Percentiles rank a stretch among this genome's conserved stretches.
Evolutionary conservation across 2,797 vertebrate species (phyloP).

Genomic region (Anabas testudineus): DNA sequence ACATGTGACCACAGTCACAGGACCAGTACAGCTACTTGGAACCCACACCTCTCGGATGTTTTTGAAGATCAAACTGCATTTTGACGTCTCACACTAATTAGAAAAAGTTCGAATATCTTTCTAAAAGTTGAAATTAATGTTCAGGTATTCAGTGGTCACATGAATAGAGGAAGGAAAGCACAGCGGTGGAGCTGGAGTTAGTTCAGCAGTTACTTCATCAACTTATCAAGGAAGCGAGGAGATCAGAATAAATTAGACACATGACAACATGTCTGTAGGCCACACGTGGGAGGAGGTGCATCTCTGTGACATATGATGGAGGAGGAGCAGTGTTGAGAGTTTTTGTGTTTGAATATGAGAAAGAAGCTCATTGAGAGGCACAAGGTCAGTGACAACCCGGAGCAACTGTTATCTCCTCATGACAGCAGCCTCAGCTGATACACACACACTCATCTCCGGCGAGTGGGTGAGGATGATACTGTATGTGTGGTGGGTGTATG

Average conservation of each 20-base stretch:
- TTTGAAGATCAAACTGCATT: no score
- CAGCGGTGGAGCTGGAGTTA: no score
- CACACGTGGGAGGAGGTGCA: constrained; percentile 25
- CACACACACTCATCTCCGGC: not conserved
- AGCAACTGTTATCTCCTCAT: constrained; percentile 47
- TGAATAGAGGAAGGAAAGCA: no score
- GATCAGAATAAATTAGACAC: constrained; percentile 32
- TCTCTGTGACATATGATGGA: constrained; percentile 17
- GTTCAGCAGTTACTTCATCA: no score
- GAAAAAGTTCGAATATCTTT: no score
- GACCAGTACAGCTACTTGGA: no score
- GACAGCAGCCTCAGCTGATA: constrained; percentile 38
- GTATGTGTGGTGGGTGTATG: constrained; percentile 10
- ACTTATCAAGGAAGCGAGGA: constrained; percentile 27
- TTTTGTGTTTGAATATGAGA: constrained; percentile 25
- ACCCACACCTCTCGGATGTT: no score
- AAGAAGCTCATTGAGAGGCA: constrained; percentile 48
- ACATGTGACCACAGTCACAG: no score
- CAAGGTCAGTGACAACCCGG: constrained; percentile 49
- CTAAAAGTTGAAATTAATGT: no score
- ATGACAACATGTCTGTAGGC: not conserved
- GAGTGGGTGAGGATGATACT: constrained; percentile 22
- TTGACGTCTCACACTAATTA: no score
- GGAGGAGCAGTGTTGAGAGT: not conserved
- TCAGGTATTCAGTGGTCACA: no score